Base-by-base conservation (phyloP, 2,113 vertebrate species). In the Brachyhypopomus gauderio region DNA sequence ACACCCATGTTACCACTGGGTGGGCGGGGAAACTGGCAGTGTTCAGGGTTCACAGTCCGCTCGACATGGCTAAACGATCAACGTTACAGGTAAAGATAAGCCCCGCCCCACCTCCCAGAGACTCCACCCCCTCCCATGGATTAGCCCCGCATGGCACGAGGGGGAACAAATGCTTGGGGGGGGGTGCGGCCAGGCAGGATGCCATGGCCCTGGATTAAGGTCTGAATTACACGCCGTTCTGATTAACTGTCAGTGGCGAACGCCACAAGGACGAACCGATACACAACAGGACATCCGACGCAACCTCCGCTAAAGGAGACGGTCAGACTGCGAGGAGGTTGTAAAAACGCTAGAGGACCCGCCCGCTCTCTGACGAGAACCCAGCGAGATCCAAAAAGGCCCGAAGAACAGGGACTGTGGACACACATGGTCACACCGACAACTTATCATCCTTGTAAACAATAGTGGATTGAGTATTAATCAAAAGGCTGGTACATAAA, bases 401-500 rank as follows among this genome's bases (percentile, higher is more conserved):
- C 52, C 17, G 52, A 66, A 55, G 25, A 9, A 17, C 75, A 38
- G 55, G 48, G 69, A 12, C 30, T 58, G 8, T 70, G 30, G 69
- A 58, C 64, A 56, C 38, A 1, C 34, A 76, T 60, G 25, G 17
- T 62, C 41, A 27, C 45, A 52, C 9, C 9, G 9, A 14, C 16
- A 19, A 71, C 66, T 64, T 48, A 41, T 38, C 72, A 14, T 23
- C 56, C 52, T 30, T 69, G 77, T 82, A 83, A 86, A 86, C 83
- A 80, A 55, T 76, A 82, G 55, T 48, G 64, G 41, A 78, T 6
- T 76, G 56, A 80, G 84, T 20, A 78, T 62, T 16, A 72, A 52
- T 79, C 56, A 82, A 55, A 71, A 75, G 80, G 52, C 56, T 82
- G 71, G 76, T 38, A 41, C 75, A 72, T 7, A 45, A 72, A 67